These are phyloP conservation scores for Indri indri DNA, from an alignment of 2,113 vertebrate genomes.

Conservation along the genomic window DNA sequence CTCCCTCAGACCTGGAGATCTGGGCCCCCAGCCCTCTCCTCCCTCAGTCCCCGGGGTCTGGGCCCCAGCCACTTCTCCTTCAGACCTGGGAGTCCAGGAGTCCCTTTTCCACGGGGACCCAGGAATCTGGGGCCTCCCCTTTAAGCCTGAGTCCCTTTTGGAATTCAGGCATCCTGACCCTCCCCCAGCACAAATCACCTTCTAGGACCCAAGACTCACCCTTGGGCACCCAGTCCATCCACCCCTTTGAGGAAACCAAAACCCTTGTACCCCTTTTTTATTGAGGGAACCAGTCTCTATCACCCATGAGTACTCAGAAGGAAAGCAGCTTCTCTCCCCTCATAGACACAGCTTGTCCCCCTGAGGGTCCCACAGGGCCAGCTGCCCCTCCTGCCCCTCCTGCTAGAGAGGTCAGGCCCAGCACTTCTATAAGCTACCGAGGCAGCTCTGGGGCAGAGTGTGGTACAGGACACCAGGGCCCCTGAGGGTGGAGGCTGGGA, in stretches of 20 bases:
- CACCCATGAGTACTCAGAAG: neutral
- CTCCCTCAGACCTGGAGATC: too few species aligned
- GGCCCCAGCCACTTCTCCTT: neutral
- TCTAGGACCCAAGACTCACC: neutral
- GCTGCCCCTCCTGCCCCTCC: neutral
- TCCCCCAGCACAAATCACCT: neutral
- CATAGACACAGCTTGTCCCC: neutral
- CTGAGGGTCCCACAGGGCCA: neutral
- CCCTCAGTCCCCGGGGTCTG: neutral
- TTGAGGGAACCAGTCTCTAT: neutral
- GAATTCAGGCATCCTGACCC: neutral
- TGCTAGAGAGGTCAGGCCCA: neutral
- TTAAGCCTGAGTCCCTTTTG: neutral
- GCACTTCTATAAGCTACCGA: neutral
- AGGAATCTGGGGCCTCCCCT: neutral
- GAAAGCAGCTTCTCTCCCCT: neutral
- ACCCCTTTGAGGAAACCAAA: neutral
- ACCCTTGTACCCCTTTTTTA: neutral
- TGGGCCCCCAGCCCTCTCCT: neutral
- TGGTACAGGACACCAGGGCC: neutral
- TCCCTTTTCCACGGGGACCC: neutral
- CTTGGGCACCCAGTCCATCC: neutral
- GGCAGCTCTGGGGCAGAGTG: neutral
- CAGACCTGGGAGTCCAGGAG: neutral
- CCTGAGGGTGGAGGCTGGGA: neutral